Base-by-base conservation (phyloP, 92 coral and sea anemone species). In the Micromussa lordhowensis region DNA sequence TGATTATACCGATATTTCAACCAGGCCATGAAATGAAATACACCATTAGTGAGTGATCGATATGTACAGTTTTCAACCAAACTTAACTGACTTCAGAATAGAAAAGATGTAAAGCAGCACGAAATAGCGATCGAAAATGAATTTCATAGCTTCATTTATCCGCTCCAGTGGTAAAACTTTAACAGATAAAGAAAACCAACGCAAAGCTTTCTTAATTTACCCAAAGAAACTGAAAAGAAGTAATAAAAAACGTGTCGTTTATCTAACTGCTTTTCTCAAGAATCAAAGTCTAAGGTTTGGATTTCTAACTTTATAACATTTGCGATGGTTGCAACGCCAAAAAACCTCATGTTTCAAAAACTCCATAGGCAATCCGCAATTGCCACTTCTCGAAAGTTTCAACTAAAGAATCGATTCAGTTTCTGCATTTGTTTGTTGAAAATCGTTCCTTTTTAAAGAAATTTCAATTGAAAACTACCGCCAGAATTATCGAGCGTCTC, bases 301-400 rank as follows among this genome's bases (percentile, higher is more conserved):
- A 48, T 51, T 31, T 32, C 70, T 35, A 48, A n/a, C n/a, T 36
- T 11, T 19, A 17, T 18, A 35, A 73, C 26, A 11, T 51, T 30
- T 84, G 73, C 72, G 36, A 73, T 55, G 70, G 87, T 31, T 84
- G 80, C 79, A 84, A 54, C 69, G 81, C 64, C 87, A 72, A 84
- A 55, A 64, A 64, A 26, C 17, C 32, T 26, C n/a, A 21, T 64
- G 9, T 64, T 24, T 63, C 31, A 64, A 64, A 7, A 29, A 15
- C 11, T n/a, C 17, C 32, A 9, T 64, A n/a, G 17, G 70, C 31
- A 5, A 61, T 61, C 68, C 68, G 8, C 63, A 61, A 61, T 61
- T 61, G 0, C 22, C 12, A 22, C 28, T 1, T 61, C 68, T 3
- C 1, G 63, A 19, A 57, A 12, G 21, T 18, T 17, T 57, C 18